Evolutionary conservation across 2,888 invertebrate genomes (phyloP).

Genomic region (Campoletis raptor): DNA sequence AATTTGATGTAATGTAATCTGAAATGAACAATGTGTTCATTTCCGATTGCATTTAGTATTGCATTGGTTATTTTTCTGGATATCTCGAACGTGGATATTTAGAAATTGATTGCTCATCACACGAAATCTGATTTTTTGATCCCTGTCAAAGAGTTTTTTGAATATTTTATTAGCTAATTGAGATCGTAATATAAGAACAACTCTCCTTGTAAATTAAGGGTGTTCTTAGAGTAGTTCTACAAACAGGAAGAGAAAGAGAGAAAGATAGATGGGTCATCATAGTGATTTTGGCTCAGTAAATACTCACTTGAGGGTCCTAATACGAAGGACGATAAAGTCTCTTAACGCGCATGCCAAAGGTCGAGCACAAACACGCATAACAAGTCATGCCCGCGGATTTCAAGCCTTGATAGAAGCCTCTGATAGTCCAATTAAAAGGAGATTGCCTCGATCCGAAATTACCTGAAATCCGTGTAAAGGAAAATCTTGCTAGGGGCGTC

Average conservation of each 20-base stretch:
- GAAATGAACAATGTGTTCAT: too few relatives aligned
- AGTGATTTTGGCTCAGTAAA: conserved; percentile 35
- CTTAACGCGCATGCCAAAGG: conserved; percentile 39
- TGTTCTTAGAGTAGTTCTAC: not conserved
- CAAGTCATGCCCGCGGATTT: conserved; percentile 70
- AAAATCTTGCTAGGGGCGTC: conserved; percentile 66
- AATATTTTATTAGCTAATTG: not conserved
- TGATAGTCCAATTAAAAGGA: conserved; percentile 80
- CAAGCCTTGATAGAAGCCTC: conserved; percentile 73
- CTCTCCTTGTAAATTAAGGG: not conserved
- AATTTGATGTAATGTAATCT: too few relatives aligned
- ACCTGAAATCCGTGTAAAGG: conserved; percentile 67
- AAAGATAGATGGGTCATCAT: conserved; percentile 18
- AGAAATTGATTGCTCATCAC: not conserved
- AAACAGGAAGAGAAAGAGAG: not conserved
- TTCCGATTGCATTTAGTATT: too few relatives aligned
- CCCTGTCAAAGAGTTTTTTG: not conserved
- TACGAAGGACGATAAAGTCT: conserved; percentile 45
- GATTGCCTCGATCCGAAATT: conserved; percentile 75
- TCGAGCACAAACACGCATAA: conserved; percentile 3
- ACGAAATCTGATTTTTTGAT: not conserved
- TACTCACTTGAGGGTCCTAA: conserved; percentile 30
- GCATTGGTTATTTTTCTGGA: too few relatives aligned
- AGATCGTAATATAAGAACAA: not conserved
- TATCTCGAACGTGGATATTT: too few relatives aligned